phyloP scores from a whole-genome alignment of 1,140 invertebrate genomes.

The Halictus rubicundus region DNA sequence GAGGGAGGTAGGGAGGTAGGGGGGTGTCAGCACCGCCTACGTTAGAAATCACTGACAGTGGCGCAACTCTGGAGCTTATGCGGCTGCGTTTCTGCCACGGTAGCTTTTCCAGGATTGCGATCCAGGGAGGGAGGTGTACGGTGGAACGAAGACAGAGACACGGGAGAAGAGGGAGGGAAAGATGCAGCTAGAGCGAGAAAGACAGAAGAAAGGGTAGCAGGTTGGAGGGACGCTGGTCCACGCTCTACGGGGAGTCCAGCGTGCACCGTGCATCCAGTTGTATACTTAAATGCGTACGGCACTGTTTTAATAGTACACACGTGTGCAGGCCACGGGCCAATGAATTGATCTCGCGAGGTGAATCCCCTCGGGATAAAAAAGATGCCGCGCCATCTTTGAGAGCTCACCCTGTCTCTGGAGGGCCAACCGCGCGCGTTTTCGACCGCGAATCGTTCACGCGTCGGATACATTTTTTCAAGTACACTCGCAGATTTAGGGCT shows the following conservation, averaged over 20 bases:
- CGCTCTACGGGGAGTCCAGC: conserved; percentile 70
- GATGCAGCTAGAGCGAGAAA: conserved; percentile 29
- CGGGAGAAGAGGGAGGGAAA: conserved; percentile 28
- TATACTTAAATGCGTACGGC: conserved; percentile 68
- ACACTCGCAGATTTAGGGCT: neutral
- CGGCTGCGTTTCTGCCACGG: conserved; percentile 43
- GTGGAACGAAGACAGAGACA: conserved; percentile 16
- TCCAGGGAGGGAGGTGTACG: conserved; percentile 7
- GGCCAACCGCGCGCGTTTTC: conserved; percentile 33
- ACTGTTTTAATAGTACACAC: conserved; percentile 63
- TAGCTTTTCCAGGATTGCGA: conserved; percentile 31
- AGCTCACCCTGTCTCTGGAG: conserved; percentile 17
- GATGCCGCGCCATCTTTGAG: conserved; percentile 49
- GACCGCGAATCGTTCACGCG: conserved; percentile 10
- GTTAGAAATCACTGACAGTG: conserved; percentile 42
- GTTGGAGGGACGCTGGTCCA: conserved; percentile 63
- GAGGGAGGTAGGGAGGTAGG: neutral
- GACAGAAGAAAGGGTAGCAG: conserved; percentile 45
- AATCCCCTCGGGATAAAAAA: conserved; percentile 28
- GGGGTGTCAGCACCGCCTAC: conserved; percentile 28
- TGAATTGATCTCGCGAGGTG: conserved; percentile 53
- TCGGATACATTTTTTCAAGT: neutral
- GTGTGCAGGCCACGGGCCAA: conserved; percentile 54
- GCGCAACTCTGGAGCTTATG: conserved; percentile 32
- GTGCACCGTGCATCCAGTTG: conserved; percentile 68